A percentile compares a stretch with the other conserved stretches of the same genome.
These are phyloP conservation scores for Myopa tessellatipennis DNA, from an alignment of 2,888 invertebrate species.

Conservation along the genomic window DNA sequence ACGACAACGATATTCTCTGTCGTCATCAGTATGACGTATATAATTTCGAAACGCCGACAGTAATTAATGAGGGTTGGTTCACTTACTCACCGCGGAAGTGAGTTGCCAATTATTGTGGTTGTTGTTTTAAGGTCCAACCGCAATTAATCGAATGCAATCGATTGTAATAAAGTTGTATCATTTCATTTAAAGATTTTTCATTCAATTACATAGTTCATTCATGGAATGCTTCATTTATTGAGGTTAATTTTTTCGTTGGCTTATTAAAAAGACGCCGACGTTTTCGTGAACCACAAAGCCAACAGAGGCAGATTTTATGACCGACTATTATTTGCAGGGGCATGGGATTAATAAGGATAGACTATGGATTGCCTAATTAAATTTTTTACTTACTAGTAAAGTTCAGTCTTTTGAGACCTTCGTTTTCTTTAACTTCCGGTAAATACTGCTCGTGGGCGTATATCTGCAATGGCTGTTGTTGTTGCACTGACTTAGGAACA, in stretches of 20 bases:
- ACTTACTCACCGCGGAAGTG: conserved; percentile 7
- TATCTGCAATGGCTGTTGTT: not conserved
- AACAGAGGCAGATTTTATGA: no score
- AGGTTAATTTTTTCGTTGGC: no score
- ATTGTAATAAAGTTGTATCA: not conserved
- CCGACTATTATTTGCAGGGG: no score
- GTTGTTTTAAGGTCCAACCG: not conserved
- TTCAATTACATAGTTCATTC: no score
- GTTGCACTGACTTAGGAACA: not conserved
- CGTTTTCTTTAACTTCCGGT: not conserved
- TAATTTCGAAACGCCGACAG: conserved; percentile 20
- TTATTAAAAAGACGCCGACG: no score
- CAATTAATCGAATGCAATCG: not conserved
- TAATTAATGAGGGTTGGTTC: conserved; percentile 19
- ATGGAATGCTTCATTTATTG: no score
- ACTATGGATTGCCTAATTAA: no score
- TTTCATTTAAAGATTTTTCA: no score
- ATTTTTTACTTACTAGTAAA: no score
- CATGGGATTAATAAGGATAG: no score
- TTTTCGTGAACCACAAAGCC: no score
- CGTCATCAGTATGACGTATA: conserved; percentile 15
- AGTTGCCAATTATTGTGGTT: conserved; percentile 5
- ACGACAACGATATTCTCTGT: not conserved
- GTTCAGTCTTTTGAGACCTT: not conserved
- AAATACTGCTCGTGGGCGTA: not conserved